phyloP scores from a whole-genome alignment of 2,797 vertebrate genomes.

The Scolopax rusticola region DNA sequence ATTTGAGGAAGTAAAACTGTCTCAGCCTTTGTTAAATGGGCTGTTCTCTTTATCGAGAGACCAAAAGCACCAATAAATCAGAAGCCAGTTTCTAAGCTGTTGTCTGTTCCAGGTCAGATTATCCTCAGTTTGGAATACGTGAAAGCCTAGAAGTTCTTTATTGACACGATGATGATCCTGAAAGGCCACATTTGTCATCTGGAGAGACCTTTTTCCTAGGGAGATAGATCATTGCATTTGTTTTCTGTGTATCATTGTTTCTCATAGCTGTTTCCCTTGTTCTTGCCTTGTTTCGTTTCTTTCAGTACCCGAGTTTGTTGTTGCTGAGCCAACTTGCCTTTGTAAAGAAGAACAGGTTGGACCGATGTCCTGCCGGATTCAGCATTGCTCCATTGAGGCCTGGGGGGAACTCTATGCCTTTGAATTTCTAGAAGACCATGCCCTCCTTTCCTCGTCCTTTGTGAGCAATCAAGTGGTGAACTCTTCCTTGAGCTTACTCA shows the following conservation, averaged over 20 bases:
- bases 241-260: background rate
- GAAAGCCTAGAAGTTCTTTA: background rate
- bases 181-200: background rate
- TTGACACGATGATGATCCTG: background rate
- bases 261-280: background rate
- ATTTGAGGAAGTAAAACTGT: background rate
- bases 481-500: conserved; percentile 38
- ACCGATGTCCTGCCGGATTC: background rate
- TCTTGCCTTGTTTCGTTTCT: background rate
- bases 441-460: conserved; percentile 45
- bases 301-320: conserved; percentile 45
- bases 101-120: background rate
- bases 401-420: conserved; percentile 32
- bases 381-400: conserved; percentile 37
- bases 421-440: conserved; percentile 9
- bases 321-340: conserved; percentile 50
- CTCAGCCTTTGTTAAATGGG: background rate
- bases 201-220: background rate
- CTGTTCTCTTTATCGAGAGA: background rate
- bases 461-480: conserved; percentile 45
- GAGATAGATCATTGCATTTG: background rate
- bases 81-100: background rate
- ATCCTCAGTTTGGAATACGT: background rate
- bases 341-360: background rate
- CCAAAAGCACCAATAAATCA: background rate